phyloP scores from a whole-genome alignment of 2,888 invertebrate genomes.

The Cryptocephalus moraei region DNA sequence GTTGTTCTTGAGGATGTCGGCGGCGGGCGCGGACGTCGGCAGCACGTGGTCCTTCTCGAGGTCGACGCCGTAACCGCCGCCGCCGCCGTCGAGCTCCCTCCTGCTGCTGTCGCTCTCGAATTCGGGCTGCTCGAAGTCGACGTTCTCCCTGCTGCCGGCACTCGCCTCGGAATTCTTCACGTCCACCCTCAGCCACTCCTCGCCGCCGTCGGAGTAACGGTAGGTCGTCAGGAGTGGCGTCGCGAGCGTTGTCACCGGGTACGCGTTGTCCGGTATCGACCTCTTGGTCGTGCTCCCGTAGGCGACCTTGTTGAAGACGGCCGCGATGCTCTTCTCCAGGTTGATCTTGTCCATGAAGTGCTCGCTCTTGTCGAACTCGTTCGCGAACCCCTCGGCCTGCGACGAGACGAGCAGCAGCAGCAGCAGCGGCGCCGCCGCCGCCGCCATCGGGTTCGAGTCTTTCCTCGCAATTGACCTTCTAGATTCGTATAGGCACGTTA shows the following conservation, averaged over 20 bases:
- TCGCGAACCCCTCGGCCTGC: constrained; percentile 20
- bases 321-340: constrained; percentile 55
- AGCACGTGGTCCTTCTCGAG: constrained; percentile 63
- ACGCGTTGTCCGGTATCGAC: constrained; percentile 54
- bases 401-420: constrained; percentile 7
- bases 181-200: constrained; percentile 37
- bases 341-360: constrained; percentile 48
- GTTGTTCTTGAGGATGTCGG: constrained; percentile 68
- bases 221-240: constrained; percentile 51
- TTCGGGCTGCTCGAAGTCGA: constrained; percentile 23
- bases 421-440: background rate
- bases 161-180: constrained; percentile 26
- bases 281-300: constrained; percentile 60
- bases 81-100: constrained; percentile 27
- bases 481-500: constrained; percentile 30
- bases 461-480: constrained; percentile 20
- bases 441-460: constrained; percentile 3
- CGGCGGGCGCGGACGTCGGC: constrained; percentile 66
- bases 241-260: constrained; percentile 52
- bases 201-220: constrained; percentile 36
- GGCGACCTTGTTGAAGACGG: constrained; percentile 59
- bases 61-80: constrained; percentile 50
- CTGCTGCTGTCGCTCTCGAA: constrained; percentile 22
- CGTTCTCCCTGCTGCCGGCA: constrained; percentile 16
- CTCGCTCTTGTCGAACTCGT: constrained; percentile 35